phyloP scores from a whole-genome alignment of 2,797 vertebrate genomes.

The Schizothorax lantsangensis region DNA sequence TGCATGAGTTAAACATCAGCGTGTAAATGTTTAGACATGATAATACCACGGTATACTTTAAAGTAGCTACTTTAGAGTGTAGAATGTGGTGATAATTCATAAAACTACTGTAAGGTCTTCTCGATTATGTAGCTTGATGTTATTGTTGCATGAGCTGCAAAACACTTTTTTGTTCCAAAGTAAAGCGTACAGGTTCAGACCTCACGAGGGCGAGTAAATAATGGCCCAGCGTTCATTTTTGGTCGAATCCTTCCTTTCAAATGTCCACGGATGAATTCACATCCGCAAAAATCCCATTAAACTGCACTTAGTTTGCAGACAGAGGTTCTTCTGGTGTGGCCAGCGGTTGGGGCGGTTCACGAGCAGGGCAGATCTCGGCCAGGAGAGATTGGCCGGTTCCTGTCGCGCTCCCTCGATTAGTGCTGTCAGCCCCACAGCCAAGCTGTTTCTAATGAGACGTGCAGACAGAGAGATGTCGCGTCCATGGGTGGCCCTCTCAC shows the following conservation, averaged over 20 bases:
- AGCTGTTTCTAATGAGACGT: constrained; percentile 85
- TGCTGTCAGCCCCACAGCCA: constrained; percentile 72
- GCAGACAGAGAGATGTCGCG: constrained; percentile 79
- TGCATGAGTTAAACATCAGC: neutral
- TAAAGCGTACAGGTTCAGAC: neutral
- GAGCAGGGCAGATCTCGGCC: constrained; percentile 35
- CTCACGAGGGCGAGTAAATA: neutral
- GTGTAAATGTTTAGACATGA: neutral
- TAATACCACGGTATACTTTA: neutral
- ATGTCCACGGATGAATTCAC: neutral
- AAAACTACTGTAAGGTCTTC: neutral
- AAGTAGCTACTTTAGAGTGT: neutral
- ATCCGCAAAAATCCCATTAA: neutral
- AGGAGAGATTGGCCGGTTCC: constrained; percentile 62
- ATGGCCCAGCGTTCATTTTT: neutral
- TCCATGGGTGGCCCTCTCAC: constrained; percentile 79
- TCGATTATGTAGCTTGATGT: neutral
- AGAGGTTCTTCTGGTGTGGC: neutral
- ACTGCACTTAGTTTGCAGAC: constrained; percentile 21
- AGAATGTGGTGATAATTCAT: neutral
- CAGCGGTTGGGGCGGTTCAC: constrained; percentile 25
- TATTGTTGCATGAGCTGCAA: neutral
- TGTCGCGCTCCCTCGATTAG: constrained; percentile 69
- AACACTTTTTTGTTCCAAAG: neutral
- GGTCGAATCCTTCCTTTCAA: neutral